Evolutionary conservation across 2,888 invertebrate species (phyloP), one percentile per base, ranked within the genome.

Genomic region (Melanargia galathea): DNA sequence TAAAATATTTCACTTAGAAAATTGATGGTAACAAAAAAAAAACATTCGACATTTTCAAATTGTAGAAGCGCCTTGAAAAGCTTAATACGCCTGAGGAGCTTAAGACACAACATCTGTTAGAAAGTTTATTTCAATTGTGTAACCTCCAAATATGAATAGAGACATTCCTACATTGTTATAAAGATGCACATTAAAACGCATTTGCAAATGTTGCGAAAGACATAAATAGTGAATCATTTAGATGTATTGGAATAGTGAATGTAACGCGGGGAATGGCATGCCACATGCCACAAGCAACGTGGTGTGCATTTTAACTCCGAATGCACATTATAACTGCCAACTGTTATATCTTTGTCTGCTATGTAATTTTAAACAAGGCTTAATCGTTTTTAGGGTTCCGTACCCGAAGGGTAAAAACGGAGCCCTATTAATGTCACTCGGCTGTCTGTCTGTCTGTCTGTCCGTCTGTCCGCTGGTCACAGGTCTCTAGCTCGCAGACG

Each of bases 181-280:
- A 18, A 30, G 45, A 45, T 57, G 0, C 11, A 18, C 7, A 30
- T 7, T 43, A 43, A 22, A 58, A 58, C 11, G 33, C 26, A 58
- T 48, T 35, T n/a, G 35, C 48, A 35, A 62, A 62, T 51, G 57
- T 62, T 57, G 45, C 51, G 51, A 51, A 62, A 57, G 57, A 45
- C 30, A 55, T 57, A 48, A 56, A 56, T 51, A 30, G 48, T 45
- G 49, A 30, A 63, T 49, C 56, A 40, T 60, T 52, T 7, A 52
- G 16, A 20, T 55, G 18, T 59, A 33, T 40, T 49, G 33, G 48
- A 55, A 60, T 52, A 49, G 65, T 65, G 62, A 70, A 67, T 61
- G 62, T 57, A 56, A 64, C 57, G 55, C 22, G 35, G 59, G 62
- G 65, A 69, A 68, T 63, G 66, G 64, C 62, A 64, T 61, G 43